Evolutionary conservation across 2,888 invertebrate genomes (phyloP), one percentile per base, ranked within the genome.

Genomic region (Lymantria monacha): DNA sequence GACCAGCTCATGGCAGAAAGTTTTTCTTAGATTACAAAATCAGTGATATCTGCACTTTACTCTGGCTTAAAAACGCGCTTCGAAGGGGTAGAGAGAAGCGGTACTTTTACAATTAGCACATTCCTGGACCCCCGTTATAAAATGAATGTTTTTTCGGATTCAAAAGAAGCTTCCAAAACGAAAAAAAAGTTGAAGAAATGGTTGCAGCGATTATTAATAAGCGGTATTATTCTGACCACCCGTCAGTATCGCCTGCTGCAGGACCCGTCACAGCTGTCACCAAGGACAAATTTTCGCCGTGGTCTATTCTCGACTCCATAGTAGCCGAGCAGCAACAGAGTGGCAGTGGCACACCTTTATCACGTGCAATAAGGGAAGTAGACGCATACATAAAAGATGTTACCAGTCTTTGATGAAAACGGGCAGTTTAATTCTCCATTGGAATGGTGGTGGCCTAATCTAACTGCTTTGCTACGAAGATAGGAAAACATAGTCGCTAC

Each of bases 391-490:
- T 67, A 22, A 56, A 54, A 12, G 67, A 63, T 10, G 60, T 42
- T 62, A 33, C 61, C 53, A 1, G 30, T 49, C 1, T 45, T 47
- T 12, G 36, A 49, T 10, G 44, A 40, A 0, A 30, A 52, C 9
- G 48, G 52, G 1, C 42, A 30, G n/a, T 63, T 37, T 33, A 65
- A 54, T 46, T 62, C 61, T 41, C 62, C 62, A 7, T 38, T 64
- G n/a, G 42, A 63, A 44, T 68, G 63, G 63, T 65, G 63, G 62
- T 49, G 49, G 31, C 59, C 62, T 0, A 5, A 65, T 9, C 36
- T 63, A 3, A 9, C 46, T 0, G 47, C 42, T 45, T 14, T 66
- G 13, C 33, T 55, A 3, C 13, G 38, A 43, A 38, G 36, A 8
- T 57, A 61, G 36, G 54, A 58, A 2, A 62, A 67, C 40, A 49